Evolutionary conservation across 2,797 vertebrate genomes (phyloP).

Genomic region (Phataginus tricuspis): DNA sequence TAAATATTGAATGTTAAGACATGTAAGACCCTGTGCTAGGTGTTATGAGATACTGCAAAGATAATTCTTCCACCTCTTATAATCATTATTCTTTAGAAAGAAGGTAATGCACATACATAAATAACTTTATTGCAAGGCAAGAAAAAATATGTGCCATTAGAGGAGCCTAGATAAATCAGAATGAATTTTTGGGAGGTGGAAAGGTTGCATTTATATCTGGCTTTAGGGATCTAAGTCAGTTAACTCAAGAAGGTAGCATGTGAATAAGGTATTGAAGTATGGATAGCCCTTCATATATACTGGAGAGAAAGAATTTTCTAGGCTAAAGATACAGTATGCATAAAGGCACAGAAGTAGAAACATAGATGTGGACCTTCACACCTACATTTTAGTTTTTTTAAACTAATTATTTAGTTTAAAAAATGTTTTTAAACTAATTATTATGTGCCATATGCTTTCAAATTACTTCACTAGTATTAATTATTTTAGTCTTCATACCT

Average conservation of each 20-base stretch:
- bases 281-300: not conserved
- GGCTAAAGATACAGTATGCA: not conserved
- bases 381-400: not conserved
- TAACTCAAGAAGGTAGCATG: not conserved
- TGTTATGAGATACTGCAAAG: not conserved
- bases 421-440: not conserved
- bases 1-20: not conserved
- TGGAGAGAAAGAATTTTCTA: not conserved
- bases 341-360: not conserved
- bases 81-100: slow-evolving; percentile 23
- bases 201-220: not conserved
- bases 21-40: not conserved
- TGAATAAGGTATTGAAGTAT: not conserved
- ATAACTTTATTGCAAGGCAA: not conserved
- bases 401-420: too few relatives aligned
- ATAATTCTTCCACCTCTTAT: not conserved
- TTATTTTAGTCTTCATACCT: not conserved
- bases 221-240: not conserved
- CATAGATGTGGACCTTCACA: not conserved
- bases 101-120: not conserved
- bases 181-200: not conserved
- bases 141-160: not conserved
- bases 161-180: slow-evolving; percentile 20
- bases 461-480: not conserved
- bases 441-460: not conserved